Base-by-base conservation (phyloP, 2,113 vertebrate species). In the Petromus typicus region DNA sequence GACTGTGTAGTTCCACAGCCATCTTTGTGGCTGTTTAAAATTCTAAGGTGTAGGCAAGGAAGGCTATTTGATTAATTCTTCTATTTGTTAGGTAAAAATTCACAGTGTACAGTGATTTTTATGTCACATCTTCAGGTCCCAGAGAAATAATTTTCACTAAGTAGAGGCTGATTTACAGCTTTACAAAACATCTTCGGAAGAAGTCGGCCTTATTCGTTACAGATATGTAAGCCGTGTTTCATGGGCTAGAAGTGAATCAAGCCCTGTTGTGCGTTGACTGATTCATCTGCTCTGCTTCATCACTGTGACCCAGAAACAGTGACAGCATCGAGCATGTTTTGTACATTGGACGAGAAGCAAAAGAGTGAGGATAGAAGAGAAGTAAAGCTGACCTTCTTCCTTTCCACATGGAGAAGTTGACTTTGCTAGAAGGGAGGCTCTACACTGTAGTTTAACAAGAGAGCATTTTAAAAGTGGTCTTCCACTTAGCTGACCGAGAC, bases 91-190 rank as follows among this genome's bases (percentile, higher is more conserved):
- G 76, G 61, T 86, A 79, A 92, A n/a, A 75, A 93, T 71, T 80
- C 30, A 57, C 11, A n/a, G 37, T 75, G n/a, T 54, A 57, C 22
- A 85, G 18, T 59, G 51, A 61, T 88, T 56, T 27, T 89, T 37
- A 57, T 69, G 57, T 86, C 13, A 79, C 12, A 25, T 71, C 40
- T 84, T 81, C 57, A 80, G 32, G 57, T 37, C 80, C 73, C 56
- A 92, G 27, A 91, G 56, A 73, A 94, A 63, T 20, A 59, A 59
- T 89, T 63, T 64, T 61, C 40, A 73, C 64, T 80, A 34, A 85
- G 57, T 34, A 40, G 40, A 3, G 16, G 51, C 43, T 85, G 56
- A 85, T 85, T 64, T 73, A 73, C 23, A 85, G 48, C 57, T 89
- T 80, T 43, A 81, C 56, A 57, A 87, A 83, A 48, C 30, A 18